Evolutionary conservation across 2,797 vertebrate species (phyloP).

Genomic region (Gobio occitaniae): DNA sequence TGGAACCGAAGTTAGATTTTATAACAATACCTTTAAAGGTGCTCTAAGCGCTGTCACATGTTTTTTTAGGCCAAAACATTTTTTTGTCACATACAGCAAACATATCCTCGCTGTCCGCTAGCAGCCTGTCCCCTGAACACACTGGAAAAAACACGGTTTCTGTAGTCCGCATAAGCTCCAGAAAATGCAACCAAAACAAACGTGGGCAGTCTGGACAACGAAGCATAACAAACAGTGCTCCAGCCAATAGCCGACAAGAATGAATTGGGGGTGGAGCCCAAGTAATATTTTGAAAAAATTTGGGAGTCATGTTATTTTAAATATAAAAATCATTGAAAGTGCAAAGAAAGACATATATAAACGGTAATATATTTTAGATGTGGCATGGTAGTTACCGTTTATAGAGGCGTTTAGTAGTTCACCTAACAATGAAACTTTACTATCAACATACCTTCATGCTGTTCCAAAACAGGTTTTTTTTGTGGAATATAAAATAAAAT

Average conservation of each 20-base stretch:
- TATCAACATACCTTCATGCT: not conserved
- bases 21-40: not conserved
- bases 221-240: too few relatives aligned
- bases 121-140: too few relatives aligned
- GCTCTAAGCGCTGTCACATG: too few relatives aligned
- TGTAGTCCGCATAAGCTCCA: too few relatives aligned
- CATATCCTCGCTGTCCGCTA: too few relatives aligned
- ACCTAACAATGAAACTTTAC: not conserved
- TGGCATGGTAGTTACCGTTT: not conserved
- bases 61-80: too few relatives aligned
- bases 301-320: not conserved
- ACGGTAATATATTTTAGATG: not conserved
- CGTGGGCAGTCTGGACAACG: too few relatives aligned
- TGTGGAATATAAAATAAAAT: not conserved
- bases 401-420: not conserved
- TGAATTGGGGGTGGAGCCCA: not conserved
- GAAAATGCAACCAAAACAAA: too few relatives aligned
- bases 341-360: not conserved
- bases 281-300: not conserved
- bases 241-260: too few relatives aligned
- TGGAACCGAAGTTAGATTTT: not conserved
- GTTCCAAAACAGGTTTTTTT: not conserved
- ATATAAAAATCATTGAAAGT: not conserved
- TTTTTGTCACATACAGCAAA: too few relatives aligned
- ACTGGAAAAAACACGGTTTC: too few relatives aligned